Conservation (phyloP, 2,888 invertebrate species). For the Cephus pulcher region DNA sequence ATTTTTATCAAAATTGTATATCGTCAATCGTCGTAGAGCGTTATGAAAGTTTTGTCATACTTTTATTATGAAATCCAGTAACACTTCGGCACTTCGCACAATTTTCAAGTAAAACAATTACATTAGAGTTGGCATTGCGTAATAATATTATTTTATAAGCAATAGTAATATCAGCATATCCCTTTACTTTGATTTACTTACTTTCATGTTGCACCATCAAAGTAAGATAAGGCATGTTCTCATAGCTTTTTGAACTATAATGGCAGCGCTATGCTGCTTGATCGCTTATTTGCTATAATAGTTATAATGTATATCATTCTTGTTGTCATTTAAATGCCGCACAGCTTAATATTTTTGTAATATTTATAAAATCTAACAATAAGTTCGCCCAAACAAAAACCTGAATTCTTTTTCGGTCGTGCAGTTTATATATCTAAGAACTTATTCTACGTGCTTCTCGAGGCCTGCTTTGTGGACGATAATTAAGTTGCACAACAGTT, state of each 20-base stretch:
- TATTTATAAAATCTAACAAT: constrained; percentile 50
- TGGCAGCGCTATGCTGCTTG: not conserved
- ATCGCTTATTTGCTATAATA: constrained; percentile 30
- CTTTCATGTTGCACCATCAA: constrained; percentile 44
- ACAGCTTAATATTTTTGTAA: constrained; percentile 39
- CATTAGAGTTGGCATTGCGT: not conserved
- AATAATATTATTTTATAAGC: not conserved
- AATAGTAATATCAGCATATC: not conserved
- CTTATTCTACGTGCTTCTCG: constrained; percentile 27
- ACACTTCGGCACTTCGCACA: not conserved
- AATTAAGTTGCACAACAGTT: not conserved
- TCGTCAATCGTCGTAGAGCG: not conserved
- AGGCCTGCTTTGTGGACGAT: not conserved
- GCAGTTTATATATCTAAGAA: constrained; percentile 16
- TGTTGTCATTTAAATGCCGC: constrained; percentile 36
- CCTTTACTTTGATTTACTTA: not conserved
- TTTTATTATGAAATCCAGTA: not conserved
- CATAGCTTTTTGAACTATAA: constrained; percentile 35
- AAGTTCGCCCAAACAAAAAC: constrained; percentile 42
- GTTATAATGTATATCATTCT: constrained; percentile 33
- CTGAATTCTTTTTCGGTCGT: constrained; percentile 34
- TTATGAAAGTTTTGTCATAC: not conserved
- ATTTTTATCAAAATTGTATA: not conserved
- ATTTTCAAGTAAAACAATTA: not conserved
- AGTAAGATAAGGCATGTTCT: constrained; percentile 55